These are phyloP conservation scores for Thermophis baileyi DNA, from an alignment of 2,113 vertebrate species.

Conservation along the genomic window DNA sequence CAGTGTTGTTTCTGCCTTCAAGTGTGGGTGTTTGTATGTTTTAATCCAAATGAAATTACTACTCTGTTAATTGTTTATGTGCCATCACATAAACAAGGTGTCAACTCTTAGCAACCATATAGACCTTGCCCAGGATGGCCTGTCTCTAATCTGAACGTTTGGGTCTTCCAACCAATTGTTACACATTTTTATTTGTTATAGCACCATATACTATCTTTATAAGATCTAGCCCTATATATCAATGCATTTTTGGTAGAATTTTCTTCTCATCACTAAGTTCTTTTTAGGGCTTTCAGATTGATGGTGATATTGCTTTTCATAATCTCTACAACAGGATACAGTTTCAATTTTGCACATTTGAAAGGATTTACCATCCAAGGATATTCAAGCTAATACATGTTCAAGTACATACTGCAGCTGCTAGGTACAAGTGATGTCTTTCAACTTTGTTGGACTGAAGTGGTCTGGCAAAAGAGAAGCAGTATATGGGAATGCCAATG, in stretches of 20 bases:
- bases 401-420: background rate
- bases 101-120: background rate
- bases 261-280: background rate
- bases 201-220: background rate
- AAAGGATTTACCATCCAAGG: background rate
- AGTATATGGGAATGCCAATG: background rate
- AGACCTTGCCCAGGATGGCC: background rate
- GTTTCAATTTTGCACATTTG: background rate
- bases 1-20: background rate
- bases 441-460: background rate
- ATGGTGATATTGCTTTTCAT: background rate
- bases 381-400: background rate
- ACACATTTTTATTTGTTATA: background rate
- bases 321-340: background rate
- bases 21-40: background rate
- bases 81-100: background rate
- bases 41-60: background rate
- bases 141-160: background rate
- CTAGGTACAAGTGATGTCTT: background rate
- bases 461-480: background rate
- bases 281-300: background rate
- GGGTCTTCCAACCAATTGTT: background rate
- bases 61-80: background rate
- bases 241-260: background rate
- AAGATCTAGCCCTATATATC: background rate